These are phyloP conservation scores for Chrysochloris asiatica DNA, from an alignment of 2,113 vertebrate species.

Conservation along the genomic window DNA sequence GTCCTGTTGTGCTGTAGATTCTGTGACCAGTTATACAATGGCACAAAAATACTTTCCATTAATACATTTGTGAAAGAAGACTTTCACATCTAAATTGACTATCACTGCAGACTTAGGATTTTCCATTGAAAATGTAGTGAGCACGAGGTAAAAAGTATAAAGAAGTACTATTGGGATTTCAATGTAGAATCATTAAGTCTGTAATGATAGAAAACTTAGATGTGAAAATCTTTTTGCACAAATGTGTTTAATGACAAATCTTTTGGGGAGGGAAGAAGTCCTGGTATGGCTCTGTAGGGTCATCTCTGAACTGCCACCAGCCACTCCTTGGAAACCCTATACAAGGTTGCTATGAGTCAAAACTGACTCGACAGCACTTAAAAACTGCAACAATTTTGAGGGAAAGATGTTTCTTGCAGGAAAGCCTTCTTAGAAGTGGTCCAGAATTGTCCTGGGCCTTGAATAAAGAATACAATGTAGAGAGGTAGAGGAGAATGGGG, in stretches of 20 bases:
- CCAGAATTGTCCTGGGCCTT: constrained; percentile 4
- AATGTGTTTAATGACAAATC: too few relatives aligned
- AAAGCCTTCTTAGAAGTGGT: constrained; percentile 5
- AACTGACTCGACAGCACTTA: too few relatives aligned
- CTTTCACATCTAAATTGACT: constrained; percentile 40
- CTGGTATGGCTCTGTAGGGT: too few relatives aligned
- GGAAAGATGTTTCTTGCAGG: neutral
- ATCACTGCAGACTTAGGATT: constrained; percentile 32
- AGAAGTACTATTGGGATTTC: neutral
- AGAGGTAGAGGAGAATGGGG: constrained; percentile 2
- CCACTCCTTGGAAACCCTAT: too few relatives aligned
- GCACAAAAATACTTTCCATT: neutral
- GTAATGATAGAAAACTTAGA: too few relatives aligned
- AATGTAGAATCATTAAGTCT: too few relatives aligned
- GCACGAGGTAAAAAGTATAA: neutral
- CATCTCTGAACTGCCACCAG: too few relatives aligned
- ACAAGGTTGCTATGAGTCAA: too few relatives aligned
- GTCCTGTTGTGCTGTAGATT: neutral
- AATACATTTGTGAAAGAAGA: constrained; percentile 32
- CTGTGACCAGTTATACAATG: neutral
- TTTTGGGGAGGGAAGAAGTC: too few relatives aligned
- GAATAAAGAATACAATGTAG: constrained; percentile 34
- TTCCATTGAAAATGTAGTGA: neutral
- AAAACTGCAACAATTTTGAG: too few relatives aligned
- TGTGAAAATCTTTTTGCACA: too few relatives aligned